These are phyloP conservation scores for Lepilemur ruficaudatus DNA, from an alignment of 2,797 vertebrate genomes.

Conservation along the genomic window DNA sequence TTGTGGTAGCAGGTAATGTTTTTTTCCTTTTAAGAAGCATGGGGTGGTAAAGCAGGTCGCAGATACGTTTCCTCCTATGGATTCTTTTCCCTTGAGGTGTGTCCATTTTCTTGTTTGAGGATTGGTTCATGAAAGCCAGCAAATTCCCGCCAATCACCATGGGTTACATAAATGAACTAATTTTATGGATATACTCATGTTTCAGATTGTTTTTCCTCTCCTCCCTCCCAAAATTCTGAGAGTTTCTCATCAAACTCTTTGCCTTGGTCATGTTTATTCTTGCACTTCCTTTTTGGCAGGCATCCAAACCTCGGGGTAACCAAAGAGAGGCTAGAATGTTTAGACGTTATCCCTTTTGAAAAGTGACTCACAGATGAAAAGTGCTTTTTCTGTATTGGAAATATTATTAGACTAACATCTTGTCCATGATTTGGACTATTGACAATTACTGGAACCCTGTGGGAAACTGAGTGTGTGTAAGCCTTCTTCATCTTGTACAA, in stretches of 20 bases:
- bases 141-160: neutral
- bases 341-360: slow-evolving; percentile 47
- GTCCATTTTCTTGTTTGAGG: neutral
- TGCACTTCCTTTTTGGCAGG: slow-evolving; percentile 51
- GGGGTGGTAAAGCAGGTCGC: neutral
- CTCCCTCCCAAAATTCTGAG: slow-evolving; percentile 24
- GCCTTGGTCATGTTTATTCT: slow-evolving; percentile 59
- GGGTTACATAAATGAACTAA: slow-evolving; percentile 53
- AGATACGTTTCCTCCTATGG: neutral
- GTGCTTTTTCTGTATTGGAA: neutral
- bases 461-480: neutral
- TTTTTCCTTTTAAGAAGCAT: neutral
- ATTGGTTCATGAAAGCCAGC: neutral
- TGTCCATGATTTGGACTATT: neutral
- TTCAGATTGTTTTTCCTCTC: slow-evolving; percentile 63
- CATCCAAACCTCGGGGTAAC: slow-evolving; percentile 54
- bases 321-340: slow-evolving; percentile 38
- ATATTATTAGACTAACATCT: slow-evolving; percentile 30
- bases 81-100: neutral
- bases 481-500: neutral
- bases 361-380: slow-evolving; percentile 49
- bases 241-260: slow-evolving; percentile 46
- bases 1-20: neutral
- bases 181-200: slow-evolving; percentile 61
- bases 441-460: slow-evolving; percentile 14